Percentiles rank a stretch among this genome's conserved stretches.
These are phyloP conservation scores for Tetramorium bicarinatum DNA, from an alignment of 2,888 invertebrate species.

Conservation along the genomic window DNA sequence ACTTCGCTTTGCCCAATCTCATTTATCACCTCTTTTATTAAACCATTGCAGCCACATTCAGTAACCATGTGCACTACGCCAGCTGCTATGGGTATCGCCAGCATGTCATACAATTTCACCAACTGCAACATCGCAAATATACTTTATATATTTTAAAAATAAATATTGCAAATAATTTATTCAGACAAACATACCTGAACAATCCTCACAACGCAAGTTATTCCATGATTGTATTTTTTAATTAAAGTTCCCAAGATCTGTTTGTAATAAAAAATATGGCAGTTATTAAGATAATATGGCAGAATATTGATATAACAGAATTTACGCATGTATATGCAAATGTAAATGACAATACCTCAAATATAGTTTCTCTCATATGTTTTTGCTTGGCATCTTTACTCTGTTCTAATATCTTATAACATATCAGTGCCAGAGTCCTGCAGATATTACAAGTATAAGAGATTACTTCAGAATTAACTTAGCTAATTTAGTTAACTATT, in stretches of 20 bases:
- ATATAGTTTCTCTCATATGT: conserved; percentile 89
- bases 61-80: conserved; percentile 91
- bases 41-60: conserved; percentile 90
- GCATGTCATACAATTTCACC: conserved; percentile 92
- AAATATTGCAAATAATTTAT: conserved; percentile 18
- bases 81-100: conserved; percentile 90
- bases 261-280: conserved; percentile 83
- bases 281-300: background rate
- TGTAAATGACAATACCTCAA: conserved; percentile 75
- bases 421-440: conserved; percentile 89
- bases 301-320: background rate
- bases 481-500: conserved; percentile 64
- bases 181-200: conserved; percentile 86
- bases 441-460: conserved; percentile 73
- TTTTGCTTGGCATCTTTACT: conserved; percentile 89
- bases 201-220: conserved; percentile 91
- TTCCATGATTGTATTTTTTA: conserved; percentile 94
- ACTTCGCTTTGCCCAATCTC: conserved; percentile 92
- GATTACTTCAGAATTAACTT: conserved; percentile 26
- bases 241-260: conserved; percentile 94
- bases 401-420: conserved; percentile 91
- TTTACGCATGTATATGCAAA: background rate
- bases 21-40: conserved; percentile 91
- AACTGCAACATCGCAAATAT: conserved; percentile 87
- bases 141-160: conserved; percentile 73